These are phyloP conservation scores for Helicolenus hilgendorfi DNA, from an alignment of 2,797 vertebrate species.

Conservation along the genomic window DNA sequence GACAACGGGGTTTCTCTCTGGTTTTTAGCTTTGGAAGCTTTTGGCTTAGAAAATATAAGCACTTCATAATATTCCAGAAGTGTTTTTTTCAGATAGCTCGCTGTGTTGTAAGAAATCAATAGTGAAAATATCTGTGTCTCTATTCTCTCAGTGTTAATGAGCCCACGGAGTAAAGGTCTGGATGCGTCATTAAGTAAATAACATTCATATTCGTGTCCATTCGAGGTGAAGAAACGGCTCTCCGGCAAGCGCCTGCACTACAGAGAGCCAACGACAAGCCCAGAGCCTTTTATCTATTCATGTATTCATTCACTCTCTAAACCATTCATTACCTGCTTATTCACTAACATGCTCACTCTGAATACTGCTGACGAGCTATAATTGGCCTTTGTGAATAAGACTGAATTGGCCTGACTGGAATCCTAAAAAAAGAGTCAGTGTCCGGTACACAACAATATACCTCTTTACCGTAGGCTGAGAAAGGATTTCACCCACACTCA, in stretches of 20 bases:
- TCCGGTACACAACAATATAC: background rate
- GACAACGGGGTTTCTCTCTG: background rate
- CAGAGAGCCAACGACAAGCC: constrained; percentile 4
- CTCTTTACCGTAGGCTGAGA: background rate
- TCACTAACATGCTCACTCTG: constrained; percentile 17
- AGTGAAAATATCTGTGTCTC: background rate
- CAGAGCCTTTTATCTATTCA: constrained; percentile 52
- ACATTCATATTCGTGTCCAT: constrained; percentile 19
- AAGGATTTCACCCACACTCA: background rate
- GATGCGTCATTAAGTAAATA: constrained; percentile 1
- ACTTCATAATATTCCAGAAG: background rate
- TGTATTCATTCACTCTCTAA: constrained; percentile 56
- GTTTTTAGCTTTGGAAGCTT: background rate
- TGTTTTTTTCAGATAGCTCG: background rate
- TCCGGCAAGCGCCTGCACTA: background rate
- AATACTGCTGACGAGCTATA: constrained; percentile 45
- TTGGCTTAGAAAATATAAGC: background rate
- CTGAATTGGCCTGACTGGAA: constrained; percentile 31
- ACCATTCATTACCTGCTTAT: constrained; percentile 60
- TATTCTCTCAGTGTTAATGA: background rate
- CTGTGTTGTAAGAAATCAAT: background rate
- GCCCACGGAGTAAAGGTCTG: background rate
- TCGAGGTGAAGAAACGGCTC: background rate
- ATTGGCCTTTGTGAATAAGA: constrained; percentile 29
- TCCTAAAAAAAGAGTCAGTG: background rate